These are phyloP conservation scores for Drosophila arawakana DNA, from an alignment of 1,140 invertebrate genomes.

Conservation along the genomic window DNA sequence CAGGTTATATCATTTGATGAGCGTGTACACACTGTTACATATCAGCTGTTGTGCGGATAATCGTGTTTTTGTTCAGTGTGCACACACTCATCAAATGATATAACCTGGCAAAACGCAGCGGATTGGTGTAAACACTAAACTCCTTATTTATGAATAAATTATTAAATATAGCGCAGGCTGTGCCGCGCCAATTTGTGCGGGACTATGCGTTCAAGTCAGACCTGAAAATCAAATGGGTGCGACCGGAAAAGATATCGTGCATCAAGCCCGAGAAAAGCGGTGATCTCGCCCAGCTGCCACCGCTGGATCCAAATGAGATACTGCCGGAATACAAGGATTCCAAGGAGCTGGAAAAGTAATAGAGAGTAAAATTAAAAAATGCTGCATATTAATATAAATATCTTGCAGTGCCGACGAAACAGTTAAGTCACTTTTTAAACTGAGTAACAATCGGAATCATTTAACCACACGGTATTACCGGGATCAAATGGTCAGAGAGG, in stretches of 20 bases:
- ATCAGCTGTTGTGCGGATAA: constrained; percentile 21
- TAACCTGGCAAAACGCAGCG: constrained; percentile 46
- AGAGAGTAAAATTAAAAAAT: background rate
- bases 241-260: constrained; percentile 86
- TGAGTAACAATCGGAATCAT: constrained; percentile 85
- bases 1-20: too few species aligned
- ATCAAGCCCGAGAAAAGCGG: constrained; percentile 86
- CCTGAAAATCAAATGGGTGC: constrained; percentile 88
- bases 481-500: constrained; percentile 84
- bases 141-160: constrained; percentile 71
- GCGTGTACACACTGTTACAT: constrained; percentile 6
- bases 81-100: constrained; percentile 62
- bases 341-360: constrained; percentile 86
- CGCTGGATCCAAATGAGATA: constrained; percentile 82
- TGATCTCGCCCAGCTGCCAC: constrained; percentile 85
- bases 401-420: constrained; percentile 85
- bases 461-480: constrained; percentile 78
- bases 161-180: constrained; percentile 60
- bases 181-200: constrained; percentile 67
- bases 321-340: constrained; percentile 84
- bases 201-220: constrained; percentile 86
- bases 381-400: background rate
- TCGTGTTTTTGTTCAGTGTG: constrained; percentile 6
- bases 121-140: constrained; percentile 18
- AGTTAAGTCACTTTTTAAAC: constrained; percentile 86